Base-by-base conservation (phyloP, 2,888 invertebrate species). In the Dryadula phaetusa region DNA sequence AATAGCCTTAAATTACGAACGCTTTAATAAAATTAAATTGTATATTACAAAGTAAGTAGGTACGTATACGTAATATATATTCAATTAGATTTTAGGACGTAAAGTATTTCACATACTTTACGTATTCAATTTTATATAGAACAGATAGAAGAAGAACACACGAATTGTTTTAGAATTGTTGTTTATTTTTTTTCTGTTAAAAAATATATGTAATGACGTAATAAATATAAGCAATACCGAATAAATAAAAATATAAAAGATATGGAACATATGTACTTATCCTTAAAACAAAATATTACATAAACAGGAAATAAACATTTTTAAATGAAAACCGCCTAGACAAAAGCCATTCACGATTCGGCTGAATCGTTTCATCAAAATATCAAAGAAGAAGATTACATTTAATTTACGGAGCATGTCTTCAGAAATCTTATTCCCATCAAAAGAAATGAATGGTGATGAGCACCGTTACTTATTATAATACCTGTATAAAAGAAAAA, bases 371-470 rank as follows among this genome's bases (percentile, higher is more conserved):
- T 53, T 62, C 62, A 62, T 46, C 37, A 54, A 52, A 69, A 66
- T 66, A 60, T 69, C 62, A 69, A 69, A 69, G 60, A 61, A 64
- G 56, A 66, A 61, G 70, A 66, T 68, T 60, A 63, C 66, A 64
- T 68, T 67, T 70, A 62, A 65, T 70, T 65, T 60, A 62, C 44
- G 53, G 46, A 64, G 56, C 37, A 49, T 32, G 62, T 62, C 63
- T 60, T 62, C 62, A 65, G 53, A 63, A 62, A 70, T 61, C 70
- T 64, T 64, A 66, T 70, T 68, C 62, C 46, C 68, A 69, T 70
- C 71, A 73, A 74, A 63, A 70, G 70, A 67, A 69, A 76, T 70
- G 67, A 69, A 65, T 54, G 69, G 47, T 69, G 34, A 49, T 56
- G 46, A 52, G 42, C 14, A 46, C 20, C 61, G n/a, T 37, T 40